These are phyloP conservation scores for Tachuris rubrigastra DNA, from an alignment of 2,113 vertebrate species.

Conservation along the genomic window DNA sequence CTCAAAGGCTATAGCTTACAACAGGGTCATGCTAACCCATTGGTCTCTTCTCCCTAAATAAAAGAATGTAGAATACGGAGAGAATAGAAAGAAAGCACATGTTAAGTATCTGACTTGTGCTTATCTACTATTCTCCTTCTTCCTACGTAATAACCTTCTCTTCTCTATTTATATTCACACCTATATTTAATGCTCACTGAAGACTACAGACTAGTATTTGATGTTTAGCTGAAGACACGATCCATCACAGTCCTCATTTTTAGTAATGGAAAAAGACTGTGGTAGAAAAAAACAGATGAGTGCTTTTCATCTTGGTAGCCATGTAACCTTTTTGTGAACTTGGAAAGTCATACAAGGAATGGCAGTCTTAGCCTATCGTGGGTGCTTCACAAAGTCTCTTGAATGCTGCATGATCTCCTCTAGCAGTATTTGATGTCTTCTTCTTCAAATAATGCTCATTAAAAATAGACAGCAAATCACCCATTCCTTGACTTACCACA, in stretches of 20 bases:
- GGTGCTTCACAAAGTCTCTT: slow-evolving; percentile 33
- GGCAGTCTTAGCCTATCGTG: background rate
- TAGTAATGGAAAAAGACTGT: slow-evolving; percentile 37
- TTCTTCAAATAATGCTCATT: background rate
- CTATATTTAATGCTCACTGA: slow-evolving; percentile 54
- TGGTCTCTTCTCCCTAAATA: background rate
- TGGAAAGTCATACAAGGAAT: slow-evolving; percentile 43
- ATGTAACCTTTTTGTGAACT: slow-evolving; percentile 57
- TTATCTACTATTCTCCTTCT: slow-evolving; percentile 48
- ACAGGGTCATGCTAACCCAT: background rate
- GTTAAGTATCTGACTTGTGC: slow-evolving; percentile 17
- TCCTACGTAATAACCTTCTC: slow-evolving; percentile 40
- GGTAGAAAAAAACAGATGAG: background rate
- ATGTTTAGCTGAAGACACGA: slow-evolving; percentile 60
- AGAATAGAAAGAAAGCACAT: slow-evolving; percentile 12
- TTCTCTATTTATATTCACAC: slow-evolving; percentile 48
- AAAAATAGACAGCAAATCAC: slow-evolving; percentile 17
- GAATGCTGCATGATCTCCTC: background rate
- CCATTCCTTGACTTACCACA: slow-evolving; percentile 18
- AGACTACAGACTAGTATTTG: slow-evolving; percentile 53
- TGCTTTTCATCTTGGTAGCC: slow-evolving; percentile 46
- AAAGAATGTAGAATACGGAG: background rate
- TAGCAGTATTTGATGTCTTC: slow-evolving; percentile 4
- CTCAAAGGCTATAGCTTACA: background rate
- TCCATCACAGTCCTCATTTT: slow-evolving; percentile 57